Percentiles rank a stretch among this genome's conserved stretches.
These are phyloP conservation scores for Spongilla lacustris DNA, from an alignment of 37 sponge, comb jelly and placozoan genomes.

Conservation along the genomic window DNA sequence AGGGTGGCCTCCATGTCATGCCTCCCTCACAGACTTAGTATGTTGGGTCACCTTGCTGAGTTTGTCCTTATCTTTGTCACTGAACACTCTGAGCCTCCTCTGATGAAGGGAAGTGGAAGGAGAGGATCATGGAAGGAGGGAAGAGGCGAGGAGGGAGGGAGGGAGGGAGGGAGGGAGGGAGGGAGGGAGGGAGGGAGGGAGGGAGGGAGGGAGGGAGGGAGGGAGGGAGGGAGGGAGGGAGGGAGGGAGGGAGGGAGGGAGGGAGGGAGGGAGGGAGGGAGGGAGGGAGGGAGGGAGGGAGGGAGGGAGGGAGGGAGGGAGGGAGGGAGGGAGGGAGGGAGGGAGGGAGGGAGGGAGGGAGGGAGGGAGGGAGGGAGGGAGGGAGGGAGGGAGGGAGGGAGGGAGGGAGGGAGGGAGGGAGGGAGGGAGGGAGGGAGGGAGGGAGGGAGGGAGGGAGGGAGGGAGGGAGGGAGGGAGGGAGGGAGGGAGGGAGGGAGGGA, in stretches of 20 bases:
- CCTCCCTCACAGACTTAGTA: too few species aligned
- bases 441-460: background rate
- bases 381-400: conserved; percentile 15
- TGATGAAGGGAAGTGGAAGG: conserved; percentile 11
- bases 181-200: background rate
- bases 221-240: background rate
- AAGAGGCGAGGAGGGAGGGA: background rate
- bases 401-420: background rate
- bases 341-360: background rate
- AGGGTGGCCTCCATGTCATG: too few species aligned
- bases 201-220: background rate
- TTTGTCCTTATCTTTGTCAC: too few species aligned
- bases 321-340: background rate
- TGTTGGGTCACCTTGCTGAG: too few species aligned
- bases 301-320: background rate
- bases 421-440: conserved; percentile 13
- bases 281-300: background rate
- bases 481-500: background rate
- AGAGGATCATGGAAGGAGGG: background rate
- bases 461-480: background rate
- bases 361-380: background rate
- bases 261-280: background rate
- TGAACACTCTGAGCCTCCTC: too few species aligned
- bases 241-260: conserved; percentile 8
- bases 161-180: background rate